Evolutionary conservation across 1,140 invertebrate genomes (phyloP), one percentile per base, ranked within the genome.

Genomic region (Trichomalopsis sarcophagae): DNA sequence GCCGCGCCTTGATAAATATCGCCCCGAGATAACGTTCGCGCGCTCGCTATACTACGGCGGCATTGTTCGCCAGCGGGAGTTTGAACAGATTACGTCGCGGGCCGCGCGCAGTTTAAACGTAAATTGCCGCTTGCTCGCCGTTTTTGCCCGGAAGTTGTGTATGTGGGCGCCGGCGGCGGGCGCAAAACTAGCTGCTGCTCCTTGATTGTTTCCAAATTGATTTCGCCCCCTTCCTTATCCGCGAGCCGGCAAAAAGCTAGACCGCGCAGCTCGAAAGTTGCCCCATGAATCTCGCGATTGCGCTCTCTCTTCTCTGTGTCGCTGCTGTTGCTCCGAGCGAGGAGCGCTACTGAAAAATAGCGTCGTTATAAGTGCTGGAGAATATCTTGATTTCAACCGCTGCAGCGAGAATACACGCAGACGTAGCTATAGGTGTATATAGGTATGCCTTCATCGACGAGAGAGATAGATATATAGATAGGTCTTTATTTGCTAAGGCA

Each of bases 31-130:
- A 90, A 92, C 89, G 86, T 84, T 87, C 78, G 78, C 76, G 87
- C 87, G 87, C 87, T 88, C 85, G 86, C 27, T 27, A 27, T 27
- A 36, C 33, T 36, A 27, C 27, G 86, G 87, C 36, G 89, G 91
- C 90, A 91, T 91, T 92, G 91, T 92, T 92, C 89, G 87, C 71
- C n/a, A 6, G 2, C 80, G 87, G 86, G 88, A 92, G 90, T 91
- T 91, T 92, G 92, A 92, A 91, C 91, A 91, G 91, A 92, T 92
- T 92, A 92, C 88, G 87, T 73, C 80, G 85, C 5, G 33, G 84
- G 86, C 84, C 88, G 30, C 73, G 89, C 88, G 33, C 88, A 91
- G 91, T 91, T 92, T 90, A 90, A 92, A 91, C 90, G 91, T 90
- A 91, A 91, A 92, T 92, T 91, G 90, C 90, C 87, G 87, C 85